Conservation (phyloP, 2,113 vertebrate genomes). For the Sigmodon hispidus region DNA sequence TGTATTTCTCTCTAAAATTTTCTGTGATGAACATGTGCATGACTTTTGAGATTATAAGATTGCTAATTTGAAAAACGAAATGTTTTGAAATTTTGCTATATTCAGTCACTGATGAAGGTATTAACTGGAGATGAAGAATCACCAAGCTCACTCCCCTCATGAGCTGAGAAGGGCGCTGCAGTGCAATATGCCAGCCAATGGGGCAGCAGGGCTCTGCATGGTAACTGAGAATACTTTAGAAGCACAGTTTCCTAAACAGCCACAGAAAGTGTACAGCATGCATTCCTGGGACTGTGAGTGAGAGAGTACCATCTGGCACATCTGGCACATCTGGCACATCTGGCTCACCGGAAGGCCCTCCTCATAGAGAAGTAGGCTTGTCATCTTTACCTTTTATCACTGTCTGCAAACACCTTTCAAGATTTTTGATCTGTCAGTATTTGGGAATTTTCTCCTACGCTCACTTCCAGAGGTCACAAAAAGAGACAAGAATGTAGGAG, state of each 20-base stretch:
- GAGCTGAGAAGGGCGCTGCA: background rate
- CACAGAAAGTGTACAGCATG: background rate
- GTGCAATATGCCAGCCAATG: background rate
- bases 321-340: background rate
- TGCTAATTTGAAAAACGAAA: background rate
- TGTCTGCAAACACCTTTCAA: background rate
- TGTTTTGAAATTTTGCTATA: background rate
- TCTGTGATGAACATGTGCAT: background rate
- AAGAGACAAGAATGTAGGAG: background rate
- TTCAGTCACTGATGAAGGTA: background rate
- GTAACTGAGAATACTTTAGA: fast-evolving
- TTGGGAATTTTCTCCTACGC: background rate
- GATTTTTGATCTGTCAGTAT: background rate
- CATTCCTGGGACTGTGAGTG: background rate
- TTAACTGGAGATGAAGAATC: background rate
- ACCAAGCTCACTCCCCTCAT: constrained; percentile 13
- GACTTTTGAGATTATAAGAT: constrained; percentile 11
- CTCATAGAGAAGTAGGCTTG: background rate
- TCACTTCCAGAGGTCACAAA: background rate
- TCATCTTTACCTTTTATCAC: background rate
- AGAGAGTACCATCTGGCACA: background rate
- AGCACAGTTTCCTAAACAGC: background rate
- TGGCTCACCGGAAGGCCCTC: background rate
- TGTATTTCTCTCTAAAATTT: constrained; percentile 2
- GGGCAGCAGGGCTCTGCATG: background rate